Conservation (phyloP, 2,888 invertebrate species). For the Agonopterix alstromeriana region DNA sequence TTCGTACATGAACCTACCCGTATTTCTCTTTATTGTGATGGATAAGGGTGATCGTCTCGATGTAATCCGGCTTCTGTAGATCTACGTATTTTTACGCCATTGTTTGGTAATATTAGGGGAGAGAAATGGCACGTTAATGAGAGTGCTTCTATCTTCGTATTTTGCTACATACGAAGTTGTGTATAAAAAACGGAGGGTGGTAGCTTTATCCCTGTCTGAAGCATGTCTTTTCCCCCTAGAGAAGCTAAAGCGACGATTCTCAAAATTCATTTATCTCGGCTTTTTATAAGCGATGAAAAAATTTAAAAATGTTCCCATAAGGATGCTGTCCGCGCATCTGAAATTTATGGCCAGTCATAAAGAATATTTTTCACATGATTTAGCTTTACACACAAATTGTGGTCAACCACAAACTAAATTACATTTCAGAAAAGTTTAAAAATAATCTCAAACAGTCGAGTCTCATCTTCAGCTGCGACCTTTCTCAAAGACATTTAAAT, state of each 20-base stretch:
- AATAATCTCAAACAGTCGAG: too few relatives aligned
- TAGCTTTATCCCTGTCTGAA: slow-evolving; percentile 30
- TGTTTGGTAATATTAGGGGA: slow-evolving; percentile 50
- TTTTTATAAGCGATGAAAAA: too few relatives aligned
- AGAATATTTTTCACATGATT: too few relatives aligned
- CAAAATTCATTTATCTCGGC: neutral
- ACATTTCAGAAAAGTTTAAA: too few relatives aligned
- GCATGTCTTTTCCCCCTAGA: slow-evolving; percentile 16
- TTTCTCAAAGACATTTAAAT: neutral
- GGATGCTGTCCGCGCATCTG: too few relatives aligned
- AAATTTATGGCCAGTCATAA: too few relatives aligned
- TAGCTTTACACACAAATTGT: too few relatives aligned
- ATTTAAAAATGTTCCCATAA: too few relatives aligned
- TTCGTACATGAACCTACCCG: slow-evolving; percentile 23
- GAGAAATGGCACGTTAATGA: slow-evolving; percentile 54
- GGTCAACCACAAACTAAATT: too few relatives aligned
- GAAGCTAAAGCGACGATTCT: slow-evolving; percentile 2
- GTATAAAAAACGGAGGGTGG: slow-evolving; percentile 42
- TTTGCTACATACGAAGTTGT: slow-evolving; percentile 25
- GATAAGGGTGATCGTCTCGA: slow-evolving; percentile 20
- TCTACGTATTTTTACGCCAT: slow-evolving; percentile 18
- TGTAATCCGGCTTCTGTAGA: slow-evolving; percentile 12
- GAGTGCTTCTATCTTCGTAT: slow-evolving; percentile 31
- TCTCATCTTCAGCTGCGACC: neutral
- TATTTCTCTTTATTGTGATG: slow-evolving; percentile 16